These are phyloP conservation scores for Gambusia holbrooki DNA, from an alignment of 2,113 vertebrate genomes.

Conservation along the genomic window DNA sequence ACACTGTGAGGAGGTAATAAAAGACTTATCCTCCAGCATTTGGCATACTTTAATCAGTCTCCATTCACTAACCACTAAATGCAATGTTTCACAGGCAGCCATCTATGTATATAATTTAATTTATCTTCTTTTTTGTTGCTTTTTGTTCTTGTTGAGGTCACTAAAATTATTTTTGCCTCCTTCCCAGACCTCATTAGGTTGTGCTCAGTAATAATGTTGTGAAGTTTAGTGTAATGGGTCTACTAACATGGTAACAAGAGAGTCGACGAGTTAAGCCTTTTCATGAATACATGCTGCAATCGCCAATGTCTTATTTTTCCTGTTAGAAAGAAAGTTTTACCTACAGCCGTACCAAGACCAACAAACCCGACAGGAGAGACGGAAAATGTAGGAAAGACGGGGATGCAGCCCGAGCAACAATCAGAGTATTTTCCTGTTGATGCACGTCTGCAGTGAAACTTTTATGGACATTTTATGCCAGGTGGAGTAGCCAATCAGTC, in stretches of 20 bases:
- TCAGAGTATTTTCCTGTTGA: too few relatives aligned
- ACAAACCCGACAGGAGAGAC: slow-evolving; percentile 36
- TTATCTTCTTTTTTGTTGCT: slow-evolving; percentile 14
- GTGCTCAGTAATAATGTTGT: slow-evolving; percentile 18
- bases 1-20: neutral
- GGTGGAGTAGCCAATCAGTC: slow-evolving; percentile 50
- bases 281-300: slow-evolving; percentile 24
- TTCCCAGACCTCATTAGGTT: slow-evolving; percentile 26
- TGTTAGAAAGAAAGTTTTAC: slow-evolving; percentile 52
- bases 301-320: slow-evolving; percentile 33
- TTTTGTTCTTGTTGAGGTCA: slow-evolving; percentile 12
- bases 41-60: slow-evolving; percentile 32
- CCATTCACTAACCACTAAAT: slow-evolving; percentile 31
- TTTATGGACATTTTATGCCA: slow-evolving; percentile 43
- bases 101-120: slow-evolving; percentile 33
- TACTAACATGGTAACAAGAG: slow-evolving; percentile 30
- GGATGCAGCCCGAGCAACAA: slow-evolving; percentile 47
- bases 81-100: slow-evolving; percentile 56
- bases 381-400: slow-evolving; percentile 15
- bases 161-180: slow-evolving; percentile 19
- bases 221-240: slow-evolving; percentile 20
- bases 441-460: slow-evolving; percentile 23
- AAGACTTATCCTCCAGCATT: neutral
- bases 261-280: slow-evolving; percentile 42
- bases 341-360: slow-evolving; percentile 52